Base-by-base conservation (phyloP, 2,888 invertebrate genomes). In the Lacanobia wlatinum region DNA sequence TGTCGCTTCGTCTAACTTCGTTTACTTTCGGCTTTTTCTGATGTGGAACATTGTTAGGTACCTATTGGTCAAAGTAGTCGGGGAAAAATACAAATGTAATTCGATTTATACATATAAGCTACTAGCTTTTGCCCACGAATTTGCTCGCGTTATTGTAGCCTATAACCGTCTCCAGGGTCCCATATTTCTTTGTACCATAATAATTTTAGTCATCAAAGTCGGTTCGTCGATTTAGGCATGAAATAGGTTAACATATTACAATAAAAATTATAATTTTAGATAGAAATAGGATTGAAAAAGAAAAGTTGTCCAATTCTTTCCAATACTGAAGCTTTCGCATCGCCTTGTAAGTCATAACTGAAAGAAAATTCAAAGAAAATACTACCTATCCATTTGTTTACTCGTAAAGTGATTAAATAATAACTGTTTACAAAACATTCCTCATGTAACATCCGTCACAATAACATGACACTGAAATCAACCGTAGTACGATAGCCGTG, bases 371-470 rank as follows among this genome's bases (percentile, higher is more conserved):
- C 16, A 9, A 5, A 14, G 1, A 43, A 16, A 48, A 21, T 16
- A 21, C 12, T 18, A n/a, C n/a, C n/a, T n/a, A 14, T 16, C 16
- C 7, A 9, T 50, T 34, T 14, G 48, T 28, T 61, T 23, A 72
- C 56, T 56, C 18, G 28, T 50, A 68, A 34, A n/a, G 3, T 4
- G 46, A 58, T 34, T n/a, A 55, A 58, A 16, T n/a, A 21, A 70
- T 34, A 38, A 28, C 53, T 77, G 70, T 82, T 78, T 77, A 64
- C 78, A 64, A 46, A 77, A 70, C 43, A 70, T 48, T 18, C 12
- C 16, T 53, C 12, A 38, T 55, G 48, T 10, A 34, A 38, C 34
- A 78, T 78, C 53, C 70, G 66, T 71, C 53, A 40, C n/a, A 73
- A 58, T 76, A 66, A 78, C 16, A 34, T 65, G 64, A 66, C 65